A percentile compares a stretch with the other conserved stretches of the same genome.
Conservation (phyloP, 2,113 vertebrate genomes). For the Phylloscopus whistleri region DNA sequence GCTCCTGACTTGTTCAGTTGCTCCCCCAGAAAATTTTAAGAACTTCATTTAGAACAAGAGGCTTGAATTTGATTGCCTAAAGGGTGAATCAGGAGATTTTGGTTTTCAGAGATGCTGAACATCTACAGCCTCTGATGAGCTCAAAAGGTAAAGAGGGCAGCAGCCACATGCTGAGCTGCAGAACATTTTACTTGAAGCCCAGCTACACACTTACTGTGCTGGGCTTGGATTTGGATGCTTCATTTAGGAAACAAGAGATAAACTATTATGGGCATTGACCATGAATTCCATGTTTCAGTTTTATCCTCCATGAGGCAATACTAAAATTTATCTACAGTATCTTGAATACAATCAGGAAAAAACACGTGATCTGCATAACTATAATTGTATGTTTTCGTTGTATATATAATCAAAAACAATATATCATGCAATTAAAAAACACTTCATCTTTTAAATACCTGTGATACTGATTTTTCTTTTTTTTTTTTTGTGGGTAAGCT, state of each 20-base stretch:
- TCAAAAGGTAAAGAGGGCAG: neutral
- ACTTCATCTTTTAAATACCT: conserved; percentile 28
- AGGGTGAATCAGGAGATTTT: neutral
- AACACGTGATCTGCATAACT: neutral
- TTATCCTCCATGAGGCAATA: neutral
- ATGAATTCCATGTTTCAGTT: neutral
- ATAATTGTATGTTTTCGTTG: neutral
- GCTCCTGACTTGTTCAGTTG: neutral
- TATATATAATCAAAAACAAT: neutral
- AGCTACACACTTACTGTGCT: neutral
- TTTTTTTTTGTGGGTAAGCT: neutral
- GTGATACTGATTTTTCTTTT: neutral
- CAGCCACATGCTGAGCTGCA: neutral
- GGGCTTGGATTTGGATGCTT: neutral
- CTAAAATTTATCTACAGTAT: neutral
- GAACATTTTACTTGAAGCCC: neutral
- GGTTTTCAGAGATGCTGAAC: neutral
- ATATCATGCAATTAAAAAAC: conserved; percentile 1
- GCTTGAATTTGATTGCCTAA: neutral
- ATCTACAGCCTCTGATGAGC: neutral
- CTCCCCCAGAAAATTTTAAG: neutral
- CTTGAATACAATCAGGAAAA: neutral
- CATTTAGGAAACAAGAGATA: neutral
- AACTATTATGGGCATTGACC: neutral
- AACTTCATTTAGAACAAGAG: neutral